Conservation (phyloP, 1,140 invertebrate species). For the Melitaea cinxia region DNA sequence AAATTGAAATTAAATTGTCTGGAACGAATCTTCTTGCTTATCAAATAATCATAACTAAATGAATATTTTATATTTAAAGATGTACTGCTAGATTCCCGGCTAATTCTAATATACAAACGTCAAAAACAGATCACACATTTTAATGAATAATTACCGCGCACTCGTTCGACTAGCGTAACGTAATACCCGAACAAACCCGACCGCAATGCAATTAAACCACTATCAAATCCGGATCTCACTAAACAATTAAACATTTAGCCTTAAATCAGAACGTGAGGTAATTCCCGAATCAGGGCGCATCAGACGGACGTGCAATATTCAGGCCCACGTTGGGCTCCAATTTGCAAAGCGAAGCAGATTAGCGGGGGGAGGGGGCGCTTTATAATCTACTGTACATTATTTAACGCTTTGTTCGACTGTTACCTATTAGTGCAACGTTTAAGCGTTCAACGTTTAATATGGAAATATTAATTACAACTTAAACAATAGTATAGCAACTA, state of each 20-base stretch:
- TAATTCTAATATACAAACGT: too few relatives aligned
- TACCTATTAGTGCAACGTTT: constrained; percentile 15
- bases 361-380: constrained; percentile 16
- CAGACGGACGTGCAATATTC: constrained; percentile 49
- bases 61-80: too few relatives aligned
- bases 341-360: constrained; percentile 52
- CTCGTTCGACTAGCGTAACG: not conserved
- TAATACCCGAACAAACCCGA: not conserved
- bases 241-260: constrained; percentile 32
- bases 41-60: too few relatives aligned
- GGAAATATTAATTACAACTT: not conserved
- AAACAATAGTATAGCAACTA: too few relatives aligned
- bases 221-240: constrained; percentile 28
- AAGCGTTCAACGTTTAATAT: not conserved
- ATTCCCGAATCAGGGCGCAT: constrained; percentile 30
- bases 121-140: not conserved
- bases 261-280: constrained; percentile 26
- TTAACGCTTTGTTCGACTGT: constrained; percentile 27
- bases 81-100: too few relatives aligned
- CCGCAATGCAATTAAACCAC: constrained; percentile 24
- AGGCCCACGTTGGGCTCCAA: constrained; percentile 44
- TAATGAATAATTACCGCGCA: not conserved
- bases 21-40: too few relatives aligned
- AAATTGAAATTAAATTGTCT: too few relatives aligned
- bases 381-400: constrained; percentile 42